Evolutionary conservation across 2,113 vertebrate species (phyloP), one percentile per base, ranked within the genome.

Genomic region (Merops nubicus): DNA sequence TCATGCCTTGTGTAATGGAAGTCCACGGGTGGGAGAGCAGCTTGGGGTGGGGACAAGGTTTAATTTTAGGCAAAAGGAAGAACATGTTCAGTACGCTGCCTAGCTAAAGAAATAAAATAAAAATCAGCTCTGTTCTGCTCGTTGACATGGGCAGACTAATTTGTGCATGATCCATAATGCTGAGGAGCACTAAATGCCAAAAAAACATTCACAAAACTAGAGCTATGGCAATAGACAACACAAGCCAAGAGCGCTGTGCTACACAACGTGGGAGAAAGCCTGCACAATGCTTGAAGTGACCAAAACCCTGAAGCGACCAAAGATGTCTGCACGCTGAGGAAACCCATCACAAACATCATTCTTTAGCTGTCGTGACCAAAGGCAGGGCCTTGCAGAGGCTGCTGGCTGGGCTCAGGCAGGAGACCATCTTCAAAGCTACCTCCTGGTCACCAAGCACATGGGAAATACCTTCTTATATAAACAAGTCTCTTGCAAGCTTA

Each of bases 1-100:
- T 93, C 85, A 47, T 63, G 78, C 86, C 73, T 87, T 0, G 0
- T 6, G 6, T 34, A 34, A 50, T 51, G 9, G 29, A 93, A 88
- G 85, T 43, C 72, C 64, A 92, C 67, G 85, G 69, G 54, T 77
- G 78, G 74, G 67, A 93, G 78, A 38, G 38, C 18, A 59, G 60
- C 8, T 11, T 38, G 34, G 78, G 63, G 74, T 48, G 47, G 54
- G 53, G 29, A 95, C 28, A 45, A 45, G 7, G 33, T 84, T 94
- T 92, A 73, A 94, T 90, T 96, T 92, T 90, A 93, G 85, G 34
- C 34, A 59, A 85, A 94, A 85, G 50, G 54, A 90, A 42, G 54
- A 86, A 67, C 12, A 64, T 0, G 18, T 59, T 79, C 48, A 69
- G 74, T 85, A 79, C 12, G 9, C 15, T 50, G 45, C 50, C 62